These are phyloP conservation scores for Nephrocerus scutellatus DNA, from an alignment of 2,888 invertebrate species.

Conservation along the genomic window DNA sequence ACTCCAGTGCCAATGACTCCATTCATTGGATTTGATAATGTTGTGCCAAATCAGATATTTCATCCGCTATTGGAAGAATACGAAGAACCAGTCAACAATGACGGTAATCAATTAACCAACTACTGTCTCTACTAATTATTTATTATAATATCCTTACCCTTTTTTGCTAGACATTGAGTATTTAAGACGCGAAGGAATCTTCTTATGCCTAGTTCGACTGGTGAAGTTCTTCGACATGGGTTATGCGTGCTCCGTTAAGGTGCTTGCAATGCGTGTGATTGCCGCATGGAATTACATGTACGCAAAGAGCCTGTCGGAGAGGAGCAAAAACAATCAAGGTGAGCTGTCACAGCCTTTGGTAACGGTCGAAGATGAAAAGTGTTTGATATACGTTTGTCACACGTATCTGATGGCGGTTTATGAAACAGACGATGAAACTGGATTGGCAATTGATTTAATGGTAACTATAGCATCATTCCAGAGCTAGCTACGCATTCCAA, in stretches of 20 bases:
- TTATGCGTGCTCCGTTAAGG: constrained; percentile 38
- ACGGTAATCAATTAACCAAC: constrained; percentile 15
- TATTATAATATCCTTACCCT: too few species aligned
- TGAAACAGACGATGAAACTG: constrained; percentile 34
- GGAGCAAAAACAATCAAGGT: constrained; percentile 6
- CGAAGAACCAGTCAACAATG: constrained; percentile 15
- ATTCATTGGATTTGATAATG: too few species aligned
- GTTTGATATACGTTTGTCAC: constrained; percentile 32
- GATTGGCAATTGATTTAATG: constrained; percentile 39
- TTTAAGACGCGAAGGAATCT: constrained; percentile 31
- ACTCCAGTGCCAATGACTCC: too few species aligned
- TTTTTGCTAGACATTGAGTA: constrained; percentile 33
- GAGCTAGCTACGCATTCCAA: too few species aligned
- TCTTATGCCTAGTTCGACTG: constrained; percentile 34
- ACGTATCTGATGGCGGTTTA: constrained; percentile 35
- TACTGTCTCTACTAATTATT: too few species aligned
- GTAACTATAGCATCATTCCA: too few species aligned
- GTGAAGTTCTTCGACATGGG: constrained; percentile 38
- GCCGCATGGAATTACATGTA: constrained; percentile 33
- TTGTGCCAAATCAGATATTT: too few species aligned
- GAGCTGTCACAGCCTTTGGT: constrained; percentile 14
- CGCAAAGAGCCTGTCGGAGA: too few species aligned
- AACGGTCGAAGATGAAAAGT: too few species aligned
- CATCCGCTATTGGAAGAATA: too few species aligned
- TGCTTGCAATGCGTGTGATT: constrained; percentile 35